phyloP scores from a whole-genome alignment of 2,113 vertebrate species.

The Rhynchopsitta pachyrhyncha region DNA sequence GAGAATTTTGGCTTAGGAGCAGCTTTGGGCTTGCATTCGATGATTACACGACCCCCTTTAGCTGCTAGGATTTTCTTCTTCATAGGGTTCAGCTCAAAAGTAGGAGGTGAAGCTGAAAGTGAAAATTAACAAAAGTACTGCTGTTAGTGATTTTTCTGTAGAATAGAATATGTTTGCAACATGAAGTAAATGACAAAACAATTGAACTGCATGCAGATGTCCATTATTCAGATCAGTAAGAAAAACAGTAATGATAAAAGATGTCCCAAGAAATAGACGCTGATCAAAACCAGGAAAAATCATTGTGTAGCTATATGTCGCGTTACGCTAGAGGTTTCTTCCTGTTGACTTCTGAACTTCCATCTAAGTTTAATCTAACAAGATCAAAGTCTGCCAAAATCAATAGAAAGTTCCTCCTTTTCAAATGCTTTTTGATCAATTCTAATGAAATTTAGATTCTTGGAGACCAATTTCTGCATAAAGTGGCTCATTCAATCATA shows the following conservation, averaged over 20 bases:
- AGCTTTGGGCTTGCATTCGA: conserved; percentile 92
- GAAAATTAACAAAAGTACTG: conserved; percentile 4
- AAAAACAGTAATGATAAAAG: not conserved
- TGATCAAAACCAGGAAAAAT: not conserved
- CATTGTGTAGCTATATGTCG: not conserved
- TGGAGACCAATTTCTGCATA: not conserved
- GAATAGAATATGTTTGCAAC: not conserved
- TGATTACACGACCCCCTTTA: conserved; percentile 87
- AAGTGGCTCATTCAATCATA: not conserved
- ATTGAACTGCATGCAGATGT: not conserved
- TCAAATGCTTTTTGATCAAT: conserved; percentile 12
- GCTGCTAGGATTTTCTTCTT: conserved; percentile 87
- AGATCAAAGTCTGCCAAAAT: conserved; percentile 6
- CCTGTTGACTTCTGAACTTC: conserved; percentile 2
- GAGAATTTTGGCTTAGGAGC: conserved; percentile 88
- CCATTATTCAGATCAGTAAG: not conserved
- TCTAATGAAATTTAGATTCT: not conserved
- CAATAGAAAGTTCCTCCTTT: not conserved
- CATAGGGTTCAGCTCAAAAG: conserved; percentile 90
- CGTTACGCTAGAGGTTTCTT: not conserved
- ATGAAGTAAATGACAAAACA: not conserved
- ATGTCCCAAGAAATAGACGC: not conserved
- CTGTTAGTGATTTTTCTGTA: not conserved
- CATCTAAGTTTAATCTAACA: not conserved
- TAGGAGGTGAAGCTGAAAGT: conserved; percentile 84